A percentile compares a stretch with the other conserved stretches of the same genome.
phyloP scores from a whole-genome alignment of 2,888 invertebrate species.

The Neuroscelio doddi region DNA sequence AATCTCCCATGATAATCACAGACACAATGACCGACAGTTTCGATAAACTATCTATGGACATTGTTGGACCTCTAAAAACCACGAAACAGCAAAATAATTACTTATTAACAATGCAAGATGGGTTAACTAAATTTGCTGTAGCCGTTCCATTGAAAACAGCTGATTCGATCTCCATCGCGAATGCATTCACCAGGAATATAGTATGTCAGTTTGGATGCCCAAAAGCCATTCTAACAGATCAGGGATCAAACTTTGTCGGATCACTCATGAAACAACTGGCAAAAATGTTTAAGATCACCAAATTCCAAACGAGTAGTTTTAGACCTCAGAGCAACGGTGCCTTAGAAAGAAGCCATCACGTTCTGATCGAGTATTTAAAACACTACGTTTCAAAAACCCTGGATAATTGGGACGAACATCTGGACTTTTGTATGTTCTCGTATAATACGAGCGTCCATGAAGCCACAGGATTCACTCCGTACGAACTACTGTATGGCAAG shows the following conservation, averaged over 20 bases:
- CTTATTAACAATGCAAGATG: too few relatives aligned
- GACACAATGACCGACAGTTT: conserved; percentile 1
- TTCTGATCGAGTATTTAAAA: too few relatives aligned
- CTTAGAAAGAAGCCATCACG: conserved; percentile 24
- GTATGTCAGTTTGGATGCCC: conserved; percentile 20
- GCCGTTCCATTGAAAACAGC: conserved; percentile 10
- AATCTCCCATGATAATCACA: conserved; percentile 1
- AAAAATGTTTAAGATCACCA: too few relatives aligned
- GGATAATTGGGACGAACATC: background rate
- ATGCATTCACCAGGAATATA: conserved; percentile 10
- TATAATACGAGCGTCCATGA: conserved; percentile 6
- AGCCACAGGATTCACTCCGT: conserved; percentile 19
- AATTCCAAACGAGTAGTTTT: too few relatives aligned
- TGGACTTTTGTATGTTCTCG: too few relatives aligned
- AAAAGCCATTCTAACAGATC: conserved; percentile 12
- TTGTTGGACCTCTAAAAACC: conserved; percentile 4
- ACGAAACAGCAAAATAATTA: background rate
- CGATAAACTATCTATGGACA: conserved; percentile 4
- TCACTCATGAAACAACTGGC: conserved; percentile 11
- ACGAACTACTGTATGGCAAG: conserved; percentile 23
- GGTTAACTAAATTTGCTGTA: conserved; percentile 2
- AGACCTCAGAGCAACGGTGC: too few relatives aligned
- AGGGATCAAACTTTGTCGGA: too few relatives aligned
- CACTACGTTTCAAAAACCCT: conserved; percentile 1
- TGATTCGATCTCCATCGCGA: conserved; percentile 12